A percentile compares a stretch with the other conserved stretches of the same genome.
phyloP scores from a whole-genome alignment of 2,797 vertebrate species.

The Allobates femoralis region DNA sequence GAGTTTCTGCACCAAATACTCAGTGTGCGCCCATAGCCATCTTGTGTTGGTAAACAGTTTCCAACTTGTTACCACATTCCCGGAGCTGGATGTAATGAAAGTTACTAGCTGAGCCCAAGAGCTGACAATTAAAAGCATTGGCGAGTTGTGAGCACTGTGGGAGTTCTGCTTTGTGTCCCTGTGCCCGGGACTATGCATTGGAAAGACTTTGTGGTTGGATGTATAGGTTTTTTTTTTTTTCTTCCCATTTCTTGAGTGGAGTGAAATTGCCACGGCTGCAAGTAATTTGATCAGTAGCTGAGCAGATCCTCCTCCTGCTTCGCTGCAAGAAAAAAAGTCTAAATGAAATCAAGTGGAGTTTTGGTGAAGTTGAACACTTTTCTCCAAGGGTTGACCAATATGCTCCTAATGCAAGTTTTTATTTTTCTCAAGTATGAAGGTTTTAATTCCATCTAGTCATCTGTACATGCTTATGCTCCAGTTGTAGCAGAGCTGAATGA shows the following conservation, averaged over 20 bases:
- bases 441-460: no score
- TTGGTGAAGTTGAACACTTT: no score
- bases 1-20: no score
- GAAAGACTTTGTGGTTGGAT: not conserved
- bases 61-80: not conserved
- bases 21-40: no score
- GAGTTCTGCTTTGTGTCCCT: not conserved
- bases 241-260: not conserved
- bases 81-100: not conserved
- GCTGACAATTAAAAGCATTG: not conserved
- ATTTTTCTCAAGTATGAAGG: no score
- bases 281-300: slow-evolving; percentile 71
- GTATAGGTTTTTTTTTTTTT: not conserved
- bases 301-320: not conserved
- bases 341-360: not conserved
- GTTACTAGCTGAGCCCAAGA: not conserved
- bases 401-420: no score
- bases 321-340: not conserved
- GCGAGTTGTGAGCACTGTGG: not conserved
- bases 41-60: not conserved
- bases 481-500: not conserved
- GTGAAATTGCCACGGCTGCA: slow-evolving; percentile 74
- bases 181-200: not conserved
- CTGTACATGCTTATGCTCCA: no score
- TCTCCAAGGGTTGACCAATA: not conserved